These are phyloP conservation scores for Erynnis tages DNA, from an alignment of 2,888 invertebrate genomes.

Conservation along the genomic window DNA sequence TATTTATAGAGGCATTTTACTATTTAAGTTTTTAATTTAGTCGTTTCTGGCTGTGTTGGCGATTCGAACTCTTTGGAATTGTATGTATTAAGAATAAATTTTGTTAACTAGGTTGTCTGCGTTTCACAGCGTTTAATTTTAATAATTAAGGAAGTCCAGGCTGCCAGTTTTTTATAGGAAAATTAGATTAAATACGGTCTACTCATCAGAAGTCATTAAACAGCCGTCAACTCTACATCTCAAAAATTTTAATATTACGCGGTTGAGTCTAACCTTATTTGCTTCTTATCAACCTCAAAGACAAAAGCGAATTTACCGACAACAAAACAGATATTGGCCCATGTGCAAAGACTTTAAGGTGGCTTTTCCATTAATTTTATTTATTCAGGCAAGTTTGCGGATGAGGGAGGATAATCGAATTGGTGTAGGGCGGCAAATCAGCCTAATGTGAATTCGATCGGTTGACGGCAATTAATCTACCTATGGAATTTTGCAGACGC, in stretches of 20 bases:
- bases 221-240: neutral
- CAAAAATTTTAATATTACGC: slow-evolving; percentile 43
- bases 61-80: too few species aligned
- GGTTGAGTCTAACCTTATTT: slow-evolving; percentile 42
- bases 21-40: too few species aligned
- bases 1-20: too few species aligned
- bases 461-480: slow-evolving; percentile 48
- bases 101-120: too few species aligned
- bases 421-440: slow-evolving; percentile 43
- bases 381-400: slow-evolving; percentile 27
- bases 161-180: too few species aligned
- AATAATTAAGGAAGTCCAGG: too few species aligned
- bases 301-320: slow-evolving; percentile 11
- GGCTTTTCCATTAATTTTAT: slow-evolving; percentile 28
- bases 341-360: neutral
- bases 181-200: neutral
- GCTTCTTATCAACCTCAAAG: slow-evolving; percentile 37
- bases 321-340: neutral
- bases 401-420: slow-evolving; percentile 45
- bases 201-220: neutral
- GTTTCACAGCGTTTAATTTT: too few species aligned
- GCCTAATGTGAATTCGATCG: slow-evolving; percentile 54
- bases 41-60: too few species aligned
- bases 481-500: slow-evolving; percentile 27
- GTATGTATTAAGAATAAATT: too few species aligned